Percentiles rank a stretch among this genome's conserved stretches.
These are phyloP conservation scores for Parochlus steinenii DNA, from an alignment of 2,888 invertebrate genomes.

Conservation along the genomic window DNA sequence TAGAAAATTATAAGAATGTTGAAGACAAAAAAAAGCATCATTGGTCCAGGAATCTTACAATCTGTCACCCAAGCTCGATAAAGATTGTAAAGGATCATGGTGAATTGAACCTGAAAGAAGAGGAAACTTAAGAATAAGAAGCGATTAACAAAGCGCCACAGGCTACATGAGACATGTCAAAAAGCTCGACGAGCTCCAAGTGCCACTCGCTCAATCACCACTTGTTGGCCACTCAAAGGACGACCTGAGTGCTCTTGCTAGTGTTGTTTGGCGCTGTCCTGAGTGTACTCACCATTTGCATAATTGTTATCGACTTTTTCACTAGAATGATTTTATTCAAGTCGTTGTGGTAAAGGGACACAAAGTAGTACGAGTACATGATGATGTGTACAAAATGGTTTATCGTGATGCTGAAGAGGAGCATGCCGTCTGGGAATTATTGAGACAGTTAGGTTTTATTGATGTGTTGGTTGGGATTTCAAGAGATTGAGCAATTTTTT, in stretches of 20 bases:
- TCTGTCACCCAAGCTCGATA: slow-evolving; percentile 35
- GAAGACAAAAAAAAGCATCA: slow-evolving; percentile 38
- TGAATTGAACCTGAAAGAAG: slow-evolving; percentile 45
- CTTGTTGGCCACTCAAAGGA: not conserved
- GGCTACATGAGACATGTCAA: not conserved
- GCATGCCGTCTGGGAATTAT: slow-evolving; percentile 41
- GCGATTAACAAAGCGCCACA: not conserved
- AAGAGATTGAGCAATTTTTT: too few relatives aligned
- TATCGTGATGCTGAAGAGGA: slow-evolving; percentile 44
- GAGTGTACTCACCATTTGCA: slow-evolving; percentile 45
- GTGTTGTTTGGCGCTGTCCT: not conserved
- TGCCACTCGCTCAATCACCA: not conserved
- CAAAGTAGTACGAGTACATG: slow-evolving; percentile 62
- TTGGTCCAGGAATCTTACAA: slow-evolving; percentile 36
- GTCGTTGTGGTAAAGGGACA: slow-evolving; percentile 42
- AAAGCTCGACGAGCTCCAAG: not conserved
- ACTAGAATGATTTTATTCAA: slow-evolving; percentile 36
- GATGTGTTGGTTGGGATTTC: slow-evolving; percentile 1
- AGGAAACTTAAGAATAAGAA: slow-evolving; percentile 10
- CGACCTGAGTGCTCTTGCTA: too few relatives aligned
- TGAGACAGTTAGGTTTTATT: too few relatives aligned
- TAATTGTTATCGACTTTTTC: slow-evolving; percentile 42
- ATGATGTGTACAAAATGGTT: slow-evolving; percentile 52
- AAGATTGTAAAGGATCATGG: slow-evolving; percentile 41
- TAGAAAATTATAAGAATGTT: slow-evolving; percentile 48